These are phyloP conservation scores for Metalampra italica DNA, from an alignment of 2,888 invertebrate genomes.

Conservation along the genomic window DNA sequence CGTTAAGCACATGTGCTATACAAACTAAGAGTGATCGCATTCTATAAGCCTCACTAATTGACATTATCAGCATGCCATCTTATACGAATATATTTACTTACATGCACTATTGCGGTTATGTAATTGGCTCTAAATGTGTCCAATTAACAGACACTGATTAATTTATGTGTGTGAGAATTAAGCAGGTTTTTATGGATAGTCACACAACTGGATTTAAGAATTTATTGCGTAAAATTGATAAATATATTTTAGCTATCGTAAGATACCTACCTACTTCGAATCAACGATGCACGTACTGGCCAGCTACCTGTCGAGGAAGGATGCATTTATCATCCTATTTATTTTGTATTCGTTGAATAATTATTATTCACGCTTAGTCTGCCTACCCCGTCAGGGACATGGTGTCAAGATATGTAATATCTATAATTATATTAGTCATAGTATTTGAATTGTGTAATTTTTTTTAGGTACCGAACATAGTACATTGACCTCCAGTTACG, in stretches of 20 bases:
- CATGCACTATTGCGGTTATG: constrained; percentile 19
- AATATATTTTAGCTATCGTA: background rate
- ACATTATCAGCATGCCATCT: constrained; percentile 34
- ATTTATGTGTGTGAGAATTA: constrained; percentile 11
- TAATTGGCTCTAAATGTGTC: constrained; percentile 24
- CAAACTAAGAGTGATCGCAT: constrained; percentile 27
- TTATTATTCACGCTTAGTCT: too few species aligned
- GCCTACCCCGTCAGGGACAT: too few species aligned
- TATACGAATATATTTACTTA: constrained; percentile 20
- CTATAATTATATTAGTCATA: too few species aligned
- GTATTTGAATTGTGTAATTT: too few species aligned
- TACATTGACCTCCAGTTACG: constrained; percentile 28
- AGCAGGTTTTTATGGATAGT: constrained; percentile 2
- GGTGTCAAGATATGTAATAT: too few species aligned
- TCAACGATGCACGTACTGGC: too few species aligned
- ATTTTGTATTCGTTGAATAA: too few species aligned
- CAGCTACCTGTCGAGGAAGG: too few species aligned
- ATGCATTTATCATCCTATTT: too few species aligned
- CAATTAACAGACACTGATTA: constrained; percentile 17
- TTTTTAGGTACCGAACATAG: constrained; percentile 5
- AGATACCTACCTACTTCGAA: too few species aligned
- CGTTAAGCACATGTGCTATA: constrained; percentile 25
- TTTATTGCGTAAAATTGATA: background rate
- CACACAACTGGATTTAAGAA: too few species aligned
- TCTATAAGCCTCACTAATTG: constrained; percentile 32